Percentiles rank a stretch among this genome's conserved stretches.
Evolutionary conservation across 53 echinoderm and acorn worm species (phyloP).

Genomic region (Astropecten irregularis): DNA sequence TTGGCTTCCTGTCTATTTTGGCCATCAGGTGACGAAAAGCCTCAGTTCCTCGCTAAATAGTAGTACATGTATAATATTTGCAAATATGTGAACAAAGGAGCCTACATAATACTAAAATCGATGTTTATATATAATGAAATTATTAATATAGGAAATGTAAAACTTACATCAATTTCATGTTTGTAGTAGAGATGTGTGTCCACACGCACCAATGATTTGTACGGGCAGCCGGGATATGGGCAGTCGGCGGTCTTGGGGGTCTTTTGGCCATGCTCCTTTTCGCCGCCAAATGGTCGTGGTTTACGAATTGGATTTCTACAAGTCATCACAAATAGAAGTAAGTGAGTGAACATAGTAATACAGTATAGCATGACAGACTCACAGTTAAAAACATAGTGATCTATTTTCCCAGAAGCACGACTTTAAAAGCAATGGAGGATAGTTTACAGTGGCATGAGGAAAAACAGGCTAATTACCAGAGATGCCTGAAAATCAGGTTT

Average conservation of each 20-base stretch:
- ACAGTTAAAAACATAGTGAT: background rate
- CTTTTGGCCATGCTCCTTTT: background rate
- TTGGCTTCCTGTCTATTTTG: background rate
- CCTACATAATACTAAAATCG: background rate
- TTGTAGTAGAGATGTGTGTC: background rate
- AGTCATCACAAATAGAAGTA: too few species aligned
- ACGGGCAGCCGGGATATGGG: constrained; percentile 3
- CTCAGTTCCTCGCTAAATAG: background rate
- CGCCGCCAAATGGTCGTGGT: background rate
- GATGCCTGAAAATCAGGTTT: background rate
- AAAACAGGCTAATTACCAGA: background rate
- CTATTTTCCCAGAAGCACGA: background rate
- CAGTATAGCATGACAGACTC: background rate
- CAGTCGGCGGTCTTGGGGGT: background rate
- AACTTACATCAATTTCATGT: constrained; percentile 8
- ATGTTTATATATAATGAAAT: background rate
- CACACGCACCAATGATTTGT: background rate
- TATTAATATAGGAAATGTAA: background rate
- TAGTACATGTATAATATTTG: background rate
- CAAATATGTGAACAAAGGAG: background rate
- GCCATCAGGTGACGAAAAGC: constrained; percentile 2
- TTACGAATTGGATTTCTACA: background rate
- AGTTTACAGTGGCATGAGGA: background rate
- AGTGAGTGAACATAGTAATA: too few species aligned
- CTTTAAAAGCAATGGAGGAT: background rate